Evolutionary conservation across 1,140 invertebrate species (phyloP).

Genomic region (Mercenaria mercenaria): DNA sequence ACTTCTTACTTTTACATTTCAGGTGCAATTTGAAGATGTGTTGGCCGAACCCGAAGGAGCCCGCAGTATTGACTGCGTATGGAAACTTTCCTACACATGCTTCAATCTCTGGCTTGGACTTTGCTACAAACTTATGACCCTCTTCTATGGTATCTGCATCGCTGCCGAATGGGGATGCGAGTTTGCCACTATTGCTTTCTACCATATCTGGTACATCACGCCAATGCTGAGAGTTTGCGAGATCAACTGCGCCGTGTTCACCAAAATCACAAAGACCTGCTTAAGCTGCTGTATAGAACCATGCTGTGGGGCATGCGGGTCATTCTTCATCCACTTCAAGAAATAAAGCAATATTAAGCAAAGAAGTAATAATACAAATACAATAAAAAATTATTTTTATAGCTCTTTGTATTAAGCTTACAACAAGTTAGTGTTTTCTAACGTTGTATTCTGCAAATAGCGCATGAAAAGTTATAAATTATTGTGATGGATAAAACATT

Average conservation of each 20-base stretch:
- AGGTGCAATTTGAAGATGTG: constrained; percentile 73
- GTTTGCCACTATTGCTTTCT: constrained; percentile 91
- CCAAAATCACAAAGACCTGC: constrained; percentile 15
- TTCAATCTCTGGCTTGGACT: constrained; percentile 90
- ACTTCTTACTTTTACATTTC: constrained; percentile 62
- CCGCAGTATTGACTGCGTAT: constrained; percentile 91
- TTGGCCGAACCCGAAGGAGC: constrained; percentile 82
- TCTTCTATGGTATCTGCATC: constrained; percentile 89
- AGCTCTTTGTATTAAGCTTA: too few species aligned
- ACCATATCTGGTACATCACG: constrained; percentile 84
- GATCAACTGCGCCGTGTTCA: constrained; percentile 36
- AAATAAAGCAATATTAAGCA: too few species aligned
- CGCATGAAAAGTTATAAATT: too few species aligned
- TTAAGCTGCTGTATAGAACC: constrained; percentile 49
- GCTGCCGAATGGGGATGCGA: constrained; percentile 90
- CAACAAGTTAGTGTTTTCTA: too few species aligned
- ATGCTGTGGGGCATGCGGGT: constrained; percentile 55
- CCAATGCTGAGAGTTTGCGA: constrained; percentile 71
- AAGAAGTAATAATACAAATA: too few species aligned
- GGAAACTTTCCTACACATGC: constrained; percentile 90
- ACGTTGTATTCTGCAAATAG: too few species aligned
- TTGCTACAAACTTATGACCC: constrained; percentile 91
- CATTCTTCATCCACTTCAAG: constrained; percentile 41
- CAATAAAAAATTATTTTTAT: too few species aligned
- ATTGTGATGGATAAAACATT: too few species aligned